phyloP scores from a whole-genome alignment of 2,888 invertebrate species.

The Philopedon plagiatum region DNA sequence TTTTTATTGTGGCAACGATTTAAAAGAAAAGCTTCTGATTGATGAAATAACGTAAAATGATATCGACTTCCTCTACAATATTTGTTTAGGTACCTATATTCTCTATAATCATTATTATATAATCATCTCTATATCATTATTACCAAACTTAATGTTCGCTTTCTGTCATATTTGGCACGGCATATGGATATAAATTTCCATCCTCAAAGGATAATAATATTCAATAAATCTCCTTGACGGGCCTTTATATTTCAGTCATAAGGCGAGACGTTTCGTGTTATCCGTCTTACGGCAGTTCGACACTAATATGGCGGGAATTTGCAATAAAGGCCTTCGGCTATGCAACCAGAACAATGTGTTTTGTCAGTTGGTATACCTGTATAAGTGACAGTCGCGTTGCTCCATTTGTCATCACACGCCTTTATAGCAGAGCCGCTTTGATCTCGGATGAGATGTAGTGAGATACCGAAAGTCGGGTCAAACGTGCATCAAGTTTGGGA shows the following conservation, averaged over 20 bases:
- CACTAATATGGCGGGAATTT: constrained; percentile 48
- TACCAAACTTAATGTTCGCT: background rate
- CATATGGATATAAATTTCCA: constrained; percentile 32
- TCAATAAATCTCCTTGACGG: constrained; percentile 44
- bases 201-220: constrained; percentile 37
- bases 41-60: too few relatives aligned
- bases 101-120: too few relatives aligned
- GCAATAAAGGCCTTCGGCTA: constrained; percentile 39
- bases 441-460: constrained; percentile 13
- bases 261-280: constrained; percentile 35
- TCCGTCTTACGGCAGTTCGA: constrained; percentile 39
- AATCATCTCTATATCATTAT: background rate
- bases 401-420: constrained; percentile 28
- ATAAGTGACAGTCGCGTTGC: constrained; percentile 28
- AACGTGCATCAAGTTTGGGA: background rate
- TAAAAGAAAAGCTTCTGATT: too few relatives aligned
- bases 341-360: constrained; percentile 41
- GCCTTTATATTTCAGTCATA: constrained; percentile 43
- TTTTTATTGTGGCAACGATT: too few relatives aligned
- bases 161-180: constrained; percentile 11
- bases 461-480: constrained; percentile 13
- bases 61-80: too few relatives aligned
- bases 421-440: constrained; percentile 7
- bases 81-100: too few relatives aligned
- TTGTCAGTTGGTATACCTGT: constrained; percentile 41